Evolutionary conservation across 2,113 vertebrate species (phyloP).

Genomic region (Capreolus pygargus): DNA sequence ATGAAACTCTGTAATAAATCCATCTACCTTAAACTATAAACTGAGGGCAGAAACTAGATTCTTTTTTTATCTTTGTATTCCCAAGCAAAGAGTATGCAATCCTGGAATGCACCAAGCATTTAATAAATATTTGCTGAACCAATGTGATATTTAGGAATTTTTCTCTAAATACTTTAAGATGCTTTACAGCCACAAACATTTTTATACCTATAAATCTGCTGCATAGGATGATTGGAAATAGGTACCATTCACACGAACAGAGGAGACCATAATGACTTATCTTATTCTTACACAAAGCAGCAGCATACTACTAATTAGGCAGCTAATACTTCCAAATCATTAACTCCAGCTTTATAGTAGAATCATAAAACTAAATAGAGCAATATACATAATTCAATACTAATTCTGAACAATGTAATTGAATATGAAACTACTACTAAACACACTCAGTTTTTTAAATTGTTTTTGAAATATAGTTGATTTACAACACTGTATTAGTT

Average conservation of each 20-base stretch:
- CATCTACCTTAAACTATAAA: not conserved
- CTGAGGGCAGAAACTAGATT: not conserved
- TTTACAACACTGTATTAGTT: not conserved
- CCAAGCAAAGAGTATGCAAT: not conserved
- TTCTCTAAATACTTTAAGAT: slow-evolving; percentile 41
- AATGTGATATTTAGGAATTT: not conserved
- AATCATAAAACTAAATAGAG: slow-evolving; percentile 56
- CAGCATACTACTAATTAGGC: slow-evolving; percentile 37
- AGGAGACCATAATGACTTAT: slow-evolving; percentile 33
- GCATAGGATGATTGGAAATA: not conserved
- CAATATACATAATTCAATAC: slow-evolving; percentile 51
- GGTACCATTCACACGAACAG: slow-evolving; percentile 14
- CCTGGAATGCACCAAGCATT: not conserved
- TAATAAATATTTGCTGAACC: not conserved
- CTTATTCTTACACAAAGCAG: slow-evolving; percentile 46
- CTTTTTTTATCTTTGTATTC: not conserved
- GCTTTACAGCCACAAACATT: not conserved
- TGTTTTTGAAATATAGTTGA: not conserved
- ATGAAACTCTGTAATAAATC: not conserved
- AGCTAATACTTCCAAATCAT: slow-evolving; percentile 53
- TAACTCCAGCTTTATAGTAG: slow-evolving; percentile 45
- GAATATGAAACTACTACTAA: slow-evolving; percentile 50
- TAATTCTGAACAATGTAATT: slow-evolving; percentile 46
- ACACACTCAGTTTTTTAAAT: not conserved
- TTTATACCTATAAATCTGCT: not conserved